Conservation (phyloP, 2,797 vertebrate species). For the Microctenopoma stevenorrisi region DNA sequence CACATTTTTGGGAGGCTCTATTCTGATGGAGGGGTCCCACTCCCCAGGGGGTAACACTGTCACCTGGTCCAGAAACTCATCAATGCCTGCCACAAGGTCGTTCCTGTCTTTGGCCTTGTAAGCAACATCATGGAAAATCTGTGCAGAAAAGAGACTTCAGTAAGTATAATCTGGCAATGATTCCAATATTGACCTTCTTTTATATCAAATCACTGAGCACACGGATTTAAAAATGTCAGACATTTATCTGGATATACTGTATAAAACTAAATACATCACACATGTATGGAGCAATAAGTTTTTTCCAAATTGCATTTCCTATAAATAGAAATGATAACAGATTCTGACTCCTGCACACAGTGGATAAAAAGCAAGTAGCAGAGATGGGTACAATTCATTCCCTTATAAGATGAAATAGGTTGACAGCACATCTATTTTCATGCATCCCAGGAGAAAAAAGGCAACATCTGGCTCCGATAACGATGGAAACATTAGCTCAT, state of each 20-base stretch:
- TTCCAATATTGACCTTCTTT: neutral
- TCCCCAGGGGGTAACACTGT: constrained; percentile 98
- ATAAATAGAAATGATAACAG: neutral
- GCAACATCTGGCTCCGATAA: constrained; percentile 52
- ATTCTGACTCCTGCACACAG: neutral
- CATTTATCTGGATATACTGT: too few relatives aligned
- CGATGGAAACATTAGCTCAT: constrained; percentile 34
- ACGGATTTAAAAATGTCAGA: neutral
- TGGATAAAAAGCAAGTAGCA: constrained; percentile 1
- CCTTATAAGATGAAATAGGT: constrained; percentile 24
- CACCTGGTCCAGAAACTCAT: constrained; percentile 98
- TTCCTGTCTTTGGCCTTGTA: constrained; percentile 99
- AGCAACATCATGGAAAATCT: constrained; percentile 99
- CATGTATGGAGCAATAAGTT: neutral
- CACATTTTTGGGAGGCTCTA: constrained; percentile 98
- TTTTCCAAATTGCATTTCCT: neutral
- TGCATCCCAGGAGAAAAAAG: constrained; percentile 28
- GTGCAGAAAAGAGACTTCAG: neutral
- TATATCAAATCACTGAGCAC: neutral
- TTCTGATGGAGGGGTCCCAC: constrained; percentile 98
- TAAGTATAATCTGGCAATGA: too few relatives aligned
- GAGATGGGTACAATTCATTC: constrained; percentile 3
- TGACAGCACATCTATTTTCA: constrained; percentile 44
- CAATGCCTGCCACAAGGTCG: constrained; percentile 96
- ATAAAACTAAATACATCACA: constrained; percentile 8